Conservation (phyloP, 2,888 invertebrate species). For the Melanostoma mellinum region DNA sequence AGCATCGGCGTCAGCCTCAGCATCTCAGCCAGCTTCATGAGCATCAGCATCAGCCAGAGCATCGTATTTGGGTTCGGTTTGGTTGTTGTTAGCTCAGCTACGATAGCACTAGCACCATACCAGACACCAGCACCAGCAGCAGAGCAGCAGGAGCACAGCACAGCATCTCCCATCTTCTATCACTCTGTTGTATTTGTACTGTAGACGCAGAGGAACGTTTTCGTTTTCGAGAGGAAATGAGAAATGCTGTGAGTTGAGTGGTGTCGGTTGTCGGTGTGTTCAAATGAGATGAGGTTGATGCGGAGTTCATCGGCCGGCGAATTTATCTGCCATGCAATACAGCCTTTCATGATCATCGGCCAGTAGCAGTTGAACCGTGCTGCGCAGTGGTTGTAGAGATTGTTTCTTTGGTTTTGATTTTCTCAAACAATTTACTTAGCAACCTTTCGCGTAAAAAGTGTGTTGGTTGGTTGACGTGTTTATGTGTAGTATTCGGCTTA, state of each 20-base stretch:
- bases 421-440: conserved; percentile 12
- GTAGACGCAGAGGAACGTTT: too few species aligned
- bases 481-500: too few species aligned
- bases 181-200: too few species aligned
- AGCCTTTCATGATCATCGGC: conserved; percentile 60
- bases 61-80: too few species aligned
- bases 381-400: conserved; percentile 58
- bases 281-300: conserved; percentile 38
- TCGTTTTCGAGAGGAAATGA: conserved; percentile 20
- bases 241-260: conserved; percentile 11
- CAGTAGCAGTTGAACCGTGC: conserved; percentile 69
- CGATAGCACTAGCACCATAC: too few species aligned
- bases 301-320: conserved; percentile 70
- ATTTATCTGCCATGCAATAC: conserved; percentile 61
- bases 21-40: not conserved
- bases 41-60: too few species aligned
- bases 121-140: too few species aligned
- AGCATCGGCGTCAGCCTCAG: not conserved
- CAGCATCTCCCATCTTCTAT: too few species aligned
- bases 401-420: conserved; percentile 45
- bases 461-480: not conserved
- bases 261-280: not conserved
- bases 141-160: too few species aligned
- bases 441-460: conserved; percentile 35
- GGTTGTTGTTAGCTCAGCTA: too few species aligned